phyloP scores from a whole-genome alignment of 1,140 invertebrate species.

The Phymastichus coffea region DNA sequence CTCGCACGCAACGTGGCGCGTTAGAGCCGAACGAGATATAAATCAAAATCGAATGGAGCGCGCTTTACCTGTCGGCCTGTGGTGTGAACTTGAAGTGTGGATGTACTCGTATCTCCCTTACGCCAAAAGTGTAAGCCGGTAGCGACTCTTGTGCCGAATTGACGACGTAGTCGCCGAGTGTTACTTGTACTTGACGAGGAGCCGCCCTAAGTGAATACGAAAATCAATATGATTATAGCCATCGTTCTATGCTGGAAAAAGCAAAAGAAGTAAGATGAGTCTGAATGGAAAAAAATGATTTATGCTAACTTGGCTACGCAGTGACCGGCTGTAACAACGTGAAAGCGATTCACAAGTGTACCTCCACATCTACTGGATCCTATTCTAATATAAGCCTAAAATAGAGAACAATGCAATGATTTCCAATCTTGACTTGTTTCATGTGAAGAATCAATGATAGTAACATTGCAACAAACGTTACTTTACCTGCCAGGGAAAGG shows the following conservation, averaged over 20 bases:
- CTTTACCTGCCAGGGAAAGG: slow-evolving; percentile 88
- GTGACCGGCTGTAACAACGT: slow-evolving; percentile 95
- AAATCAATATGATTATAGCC: neutral
- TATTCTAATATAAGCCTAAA: slow-evolving; percentile 87
- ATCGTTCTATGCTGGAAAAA: too few species aligned
- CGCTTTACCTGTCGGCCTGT: slow-evolving; percentile 67
- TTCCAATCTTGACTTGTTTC: neutral
- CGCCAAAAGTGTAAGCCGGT: slow-evolving; percentile 87
- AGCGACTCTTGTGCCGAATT: slow-evolving; percentile 88
- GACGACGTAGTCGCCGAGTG: slow-evolving; percentile 90
- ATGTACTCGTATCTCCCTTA: slow-evolving; percentile 85
- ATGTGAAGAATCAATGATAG: neutral
- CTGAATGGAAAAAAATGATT: too few species aligned
- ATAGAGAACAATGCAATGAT: slow-evolving; percentile 30
- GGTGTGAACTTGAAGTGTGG: slow-evolving; percentile 95
- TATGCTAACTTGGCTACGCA: slow-evolving; percentile 81
- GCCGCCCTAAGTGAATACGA: slow-evolving; percentile 63
- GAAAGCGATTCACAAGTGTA: slow-evolving; percentile 85
- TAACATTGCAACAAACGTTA: neutral
- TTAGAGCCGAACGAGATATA: neutral
- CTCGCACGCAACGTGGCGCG: neutral
- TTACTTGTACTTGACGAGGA: slow-evolving; percentile 86
- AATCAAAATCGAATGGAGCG: neutral
- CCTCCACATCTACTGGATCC: slow-evolving; percentile 90
- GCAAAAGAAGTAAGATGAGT: too few species aligned